phyloP scores from a whole-genome alignment of 2,888 invertebrate genomes.

The Ernsta delagoae region DNA sequence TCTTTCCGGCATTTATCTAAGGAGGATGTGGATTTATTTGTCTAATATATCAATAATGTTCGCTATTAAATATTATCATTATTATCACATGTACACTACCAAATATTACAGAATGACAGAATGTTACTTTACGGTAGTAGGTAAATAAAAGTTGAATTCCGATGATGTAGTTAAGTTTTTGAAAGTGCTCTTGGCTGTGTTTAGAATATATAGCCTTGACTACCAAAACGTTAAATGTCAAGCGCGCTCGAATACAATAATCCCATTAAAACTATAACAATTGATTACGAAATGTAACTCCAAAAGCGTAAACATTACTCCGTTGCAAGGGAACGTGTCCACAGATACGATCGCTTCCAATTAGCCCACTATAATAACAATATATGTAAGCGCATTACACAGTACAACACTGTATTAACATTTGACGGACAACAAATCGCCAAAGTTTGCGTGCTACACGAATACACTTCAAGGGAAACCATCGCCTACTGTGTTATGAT shows the following conservation, averaged over 20 bases:
- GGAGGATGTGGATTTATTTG: no score
- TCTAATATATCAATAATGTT: no score
- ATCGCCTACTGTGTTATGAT: not conserved
- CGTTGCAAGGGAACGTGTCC: slow-evolving; percentile 50
- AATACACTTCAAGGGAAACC: slow-evolving; percentile 2
- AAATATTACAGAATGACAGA: no score
- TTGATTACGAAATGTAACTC: slow-evolving; percentile 16
- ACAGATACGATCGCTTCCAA: slow-evolving; percentile 49
- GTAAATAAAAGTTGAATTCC: no score
- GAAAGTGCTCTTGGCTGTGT: not conserved
- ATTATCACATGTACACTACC: no score
- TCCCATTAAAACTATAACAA: slow-evolving; percentile 18
- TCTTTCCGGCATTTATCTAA: no score
- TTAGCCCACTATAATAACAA: slow-evolving; percentile 48
- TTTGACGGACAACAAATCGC: slow-evolving; percentile 24
- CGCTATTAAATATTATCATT: no score
- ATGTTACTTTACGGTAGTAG: no score
- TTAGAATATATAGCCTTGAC: not conserved
- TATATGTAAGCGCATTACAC: slow-evolving; percentile 60
- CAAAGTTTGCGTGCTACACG: slow-evolving; percentile 24
- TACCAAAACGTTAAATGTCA: slow-evolving; percentile 13
- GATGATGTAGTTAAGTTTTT: not conserved
- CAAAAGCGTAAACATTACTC: slow-evolving; percentile 16
- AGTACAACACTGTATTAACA: slow-evolving; percentile 54
- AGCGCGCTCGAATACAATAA: not conserved